These are phyloP conservation scores for Aphelenchoides besseyi DNA, from an alignment of 1,140 invertebrate species.

Conservation along the genomic window DNA sequence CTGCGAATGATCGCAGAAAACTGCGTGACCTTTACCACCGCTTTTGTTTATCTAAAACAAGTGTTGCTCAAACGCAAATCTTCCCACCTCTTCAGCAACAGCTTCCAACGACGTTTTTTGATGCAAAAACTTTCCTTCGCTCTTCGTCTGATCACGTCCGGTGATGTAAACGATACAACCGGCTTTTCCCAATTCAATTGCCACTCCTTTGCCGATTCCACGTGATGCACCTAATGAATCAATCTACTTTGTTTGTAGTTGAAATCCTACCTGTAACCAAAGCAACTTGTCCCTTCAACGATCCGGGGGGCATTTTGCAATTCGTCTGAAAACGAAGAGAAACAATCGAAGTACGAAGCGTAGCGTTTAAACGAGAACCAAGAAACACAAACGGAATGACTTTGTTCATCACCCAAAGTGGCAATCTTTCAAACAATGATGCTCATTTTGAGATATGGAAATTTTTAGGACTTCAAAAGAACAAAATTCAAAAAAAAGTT, in stretches of 20 bases:
- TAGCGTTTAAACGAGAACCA: too few relatives aligned
- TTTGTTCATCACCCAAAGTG: too few relatives aligned
- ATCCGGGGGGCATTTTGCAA: too few relatives aligned
- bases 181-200: conserved; percentile 62
- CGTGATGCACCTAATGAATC: too few relatives aligned
- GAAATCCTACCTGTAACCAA: conserved; percentile 20
- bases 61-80: not conserved
- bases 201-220: conserved; percentile 64
- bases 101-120: conserved; percentile 22
- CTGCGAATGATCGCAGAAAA: conserved; percentile 64
- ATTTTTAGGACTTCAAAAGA: too few relatives aligned
- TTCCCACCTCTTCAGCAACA: conserved; percentile 25
- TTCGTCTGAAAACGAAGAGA: too few relatives aligned
- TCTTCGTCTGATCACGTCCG: conserved; percentile 40
- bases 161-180: conserved; percentile 65
- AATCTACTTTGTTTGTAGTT: too few relatives aligned
- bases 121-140: conserved; percentile 15
- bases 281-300: conserved; percentile 13
- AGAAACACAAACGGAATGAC: too few relatives aligned
- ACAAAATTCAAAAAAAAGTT: too few relatives aligned
- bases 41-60: conserved; percentile 20
- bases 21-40: conserved; percentile 62
- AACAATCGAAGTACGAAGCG: too few relatives aligned
- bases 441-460: too few relatives aligned
- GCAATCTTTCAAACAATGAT: too few relatives aligned